Evolutionary conservation across 2,888 invertebrate species (phyloP).

Genomic region (Dryocosmus kuriphilus): DNA sequence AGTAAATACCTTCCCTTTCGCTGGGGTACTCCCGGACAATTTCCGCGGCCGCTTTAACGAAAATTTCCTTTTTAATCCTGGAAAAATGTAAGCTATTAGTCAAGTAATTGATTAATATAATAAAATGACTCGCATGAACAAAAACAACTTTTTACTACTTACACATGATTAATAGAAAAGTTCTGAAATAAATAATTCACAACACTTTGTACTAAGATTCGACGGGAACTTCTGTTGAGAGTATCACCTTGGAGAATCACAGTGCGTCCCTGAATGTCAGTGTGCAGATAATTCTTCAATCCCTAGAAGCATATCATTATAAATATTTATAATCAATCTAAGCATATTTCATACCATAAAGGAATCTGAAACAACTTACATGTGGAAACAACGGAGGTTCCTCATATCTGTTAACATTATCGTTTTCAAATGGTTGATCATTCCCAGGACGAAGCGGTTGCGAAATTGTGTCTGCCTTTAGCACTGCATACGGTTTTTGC

Average conservation of each 20-base stretch:
- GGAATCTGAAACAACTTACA: too few species aligned
- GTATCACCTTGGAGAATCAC: background rate
- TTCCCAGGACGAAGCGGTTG: too few species aligned
- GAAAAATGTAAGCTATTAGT: background rate
- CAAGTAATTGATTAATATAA: background rate
- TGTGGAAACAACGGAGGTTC: too few species aligned
- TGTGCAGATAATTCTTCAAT: background rate
- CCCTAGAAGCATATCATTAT: background rate
- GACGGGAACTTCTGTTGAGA: background rate
- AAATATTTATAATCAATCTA: too few species aligned
- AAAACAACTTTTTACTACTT: background rate
- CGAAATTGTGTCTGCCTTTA: too few species aligned
- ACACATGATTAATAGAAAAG: background rate
- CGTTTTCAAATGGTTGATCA: too few species aligned
- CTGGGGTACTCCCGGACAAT: background rate
- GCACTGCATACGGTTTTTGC: too few species aligned
- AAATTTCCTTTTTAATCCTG: constrained; percentile 9
- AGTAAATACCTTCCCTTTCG: constrained; percentile 8
- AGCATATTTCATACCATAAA: too few species aligned
- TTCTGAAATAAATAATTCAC: constrained; percentile 3
- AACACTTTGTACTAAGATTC: background rate
- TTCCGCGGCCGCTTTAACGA: background rate
- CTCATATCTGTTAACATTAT: too few species aligned
- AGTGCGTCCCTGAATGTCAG: background rate
- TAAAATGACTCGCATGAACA: background rate